Conservation (phyloP, 2,113 vertebrate species). For the Hydrolagus affinis region DNA sequence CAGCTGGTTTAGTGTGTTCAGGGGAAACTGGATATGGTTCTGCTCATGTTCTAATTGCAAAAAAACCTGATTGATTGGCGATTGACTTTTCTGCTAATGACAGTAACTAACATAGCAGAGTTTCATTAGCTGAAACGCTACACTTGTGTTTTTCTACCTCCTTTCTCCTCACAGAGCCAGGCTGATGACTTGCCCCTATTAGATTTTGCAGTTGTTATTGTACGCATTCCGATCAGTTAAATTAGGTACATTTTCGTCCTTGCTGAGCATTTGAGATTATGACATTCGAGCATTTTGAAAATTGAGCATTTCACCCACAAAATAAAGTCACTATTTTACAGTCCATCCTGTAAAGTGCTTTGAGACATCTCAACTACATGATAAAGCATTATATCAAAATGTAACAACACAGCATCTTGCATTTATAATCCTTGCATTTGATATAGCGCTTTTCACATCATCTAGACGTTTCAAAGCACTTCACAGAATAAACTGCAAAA, state of each 20-base stretch:
- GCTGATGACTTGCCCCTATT: neutral
- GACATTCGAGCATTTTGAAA: neutral
- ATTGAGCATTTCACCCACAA: too few species aligned
- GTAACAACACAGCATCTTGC: too few species aligned
- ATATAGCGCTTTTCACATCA: too few species aligned
- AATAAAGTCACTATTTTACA: too few species aligned
- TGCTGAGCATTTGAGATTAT: neutral
- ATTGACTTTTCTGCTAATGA: conserved; percentile 30
- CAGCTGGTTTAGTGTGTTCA: neutral
- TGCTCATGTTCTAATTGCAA: conserved; percentile 21
- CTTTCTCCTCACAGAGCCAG: neutral
- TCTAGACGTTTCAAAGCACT: too few species aligned
- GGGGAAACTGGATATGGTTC: conserved; percentile 25
- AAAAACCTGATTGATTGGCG: conserved; percentile 16
- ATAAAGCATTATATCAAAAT: too few species aligned
- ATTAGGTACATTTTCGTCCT: neutral
- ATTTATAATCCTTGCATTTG: too few species aligned
- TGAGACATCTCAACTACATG: too few species aligned
- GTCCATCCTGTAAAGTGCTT: neutral
- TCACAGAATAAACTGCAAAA: too few species aligned
- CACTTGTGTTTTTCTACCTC: neutral
- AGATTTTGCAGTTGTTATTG: neutral
- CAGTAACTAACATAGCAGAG: conserved; percentile 11
- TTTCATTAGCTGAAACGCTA: conserved; percentile 21
- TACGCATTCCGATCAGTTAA: neutral